These are phyloP conservation scores for Diglossa cyanea DNA, from an alignment of 2,797 vertebrate species.

Conservation along the genomic window DNA sequence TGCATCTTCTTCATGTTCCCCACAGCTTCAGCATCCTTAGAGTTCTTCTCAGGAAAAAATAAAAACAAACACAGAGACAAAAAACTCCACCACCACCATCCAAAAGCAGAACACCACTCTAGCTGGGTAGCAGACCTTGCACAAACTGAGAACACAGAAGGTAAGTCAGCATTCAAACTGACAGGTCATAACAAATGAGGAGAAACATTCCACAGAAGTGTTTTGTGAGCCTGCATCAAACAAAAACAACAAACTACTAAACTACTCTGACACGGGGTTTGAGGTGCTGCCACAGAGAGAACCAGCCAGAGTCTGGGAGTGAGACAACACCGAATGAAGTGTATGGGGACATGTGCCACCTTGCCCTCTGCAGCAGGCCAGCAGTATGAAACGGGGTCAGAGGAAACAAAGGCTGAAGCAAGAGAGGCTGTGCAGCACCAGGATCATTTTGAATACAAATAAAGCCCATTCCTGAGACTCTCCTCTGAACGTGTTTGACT, in stretches of 20 bases:
- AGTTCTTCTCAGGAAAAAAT: background rate
- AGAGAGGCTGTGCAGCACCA: background rate
- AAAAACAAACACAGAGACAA: background rate
- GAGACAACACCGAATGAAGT: background rate
- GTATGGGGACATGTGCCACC: background rate
- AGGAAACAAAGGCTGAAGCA: constrained; percentile 31
- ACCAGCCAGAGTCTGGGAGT: background rate
- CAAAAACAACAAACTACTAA: background rate
- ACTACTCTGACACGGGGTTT: background rate
- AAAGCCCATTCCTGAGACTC: background rate
- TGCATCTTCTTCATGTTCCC: background rate
- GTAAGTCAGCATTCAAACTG: background rate
- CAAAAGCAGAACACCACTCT: background rate
- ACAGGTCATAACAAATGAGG: background rate
- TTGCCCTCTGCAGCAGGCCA: background rate
- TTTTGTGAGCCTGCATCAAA: accelerated
- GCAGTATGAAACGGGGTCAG: background rate
- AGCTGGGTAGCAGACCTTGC: background rate
- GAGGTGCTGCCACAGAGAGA: background rate
- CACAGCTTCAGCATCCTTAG: background rate
- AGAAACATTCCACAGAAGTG: background rate
- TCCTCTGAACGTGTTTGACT: background rate
- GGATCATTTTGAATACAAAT: background rate
- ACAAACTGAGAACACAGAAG: background rate
- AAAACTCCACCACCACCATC: background rate